Evolutionary conservation across 2,888 invertebrate genomes (phyloP).

Genomic region (Mesorhabditis spiculigera): DNA sequence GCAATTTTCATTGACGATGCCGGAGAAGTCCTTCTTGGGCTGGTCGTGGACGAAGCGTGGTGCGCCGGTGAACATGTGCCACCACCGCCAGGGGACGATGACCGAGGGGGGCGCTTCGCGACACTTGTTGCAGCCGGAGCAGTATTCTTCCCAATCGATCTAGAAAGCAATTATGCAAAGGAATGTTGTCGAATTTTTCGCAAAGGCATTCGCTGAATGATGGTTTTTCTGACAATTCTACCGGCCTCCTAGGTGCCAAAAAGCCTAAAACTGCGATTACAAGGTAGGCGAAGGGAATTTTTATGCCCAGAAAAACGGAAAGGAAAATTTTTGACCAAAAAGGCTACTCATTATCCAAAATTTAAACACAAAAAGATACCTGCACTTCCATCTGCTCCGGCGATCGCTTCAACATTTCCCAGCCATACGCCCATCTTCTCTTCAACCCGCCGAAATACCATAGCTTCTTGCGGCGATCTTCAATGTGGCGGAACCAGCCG

Average conservation of each 20-base stretch:
- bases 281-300: no score
- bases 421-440: conserved; percentile 46
- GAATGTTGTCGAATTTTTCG: no score
- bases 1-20: conserved; percentile 37
- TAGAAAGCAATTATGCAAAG: not conserved
- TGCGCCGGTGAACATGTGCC: conserved; percentile 38
- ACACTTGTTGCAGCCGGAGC: conserved; percentile 48
- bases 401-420: conserved; percentile 51
- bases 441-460: conserved; percentile 50
- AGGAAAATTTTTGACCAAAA: conserved; percentile 8
- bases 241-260: no score
- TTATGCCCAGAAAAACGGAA: conserved; percentile 5
- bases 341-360: not conserved
- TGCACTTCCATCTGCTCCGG: conserved; percentile 27
- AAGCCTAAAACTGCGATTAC: no score
- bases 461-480: conserved; percentile 47
- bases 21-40: conserved; percentile 28
- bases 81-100: conserved; percentile 37
- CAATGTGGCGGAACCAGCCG: conserved; percentile 53
- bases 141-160: conserved; percentile 41
- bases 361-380: not conserved
- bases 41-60: conserved; percentile 25
- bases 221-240: no score
- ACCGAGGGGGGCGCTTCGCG: conserved; percentile 22
- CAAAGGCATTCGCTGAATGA: no score